Evolutionary conservation across 1,140 invertebrate genomes (phyloP), one percentile per base, ranked within the genome.

Genomic region (Tenebrio molitor): DNA sequence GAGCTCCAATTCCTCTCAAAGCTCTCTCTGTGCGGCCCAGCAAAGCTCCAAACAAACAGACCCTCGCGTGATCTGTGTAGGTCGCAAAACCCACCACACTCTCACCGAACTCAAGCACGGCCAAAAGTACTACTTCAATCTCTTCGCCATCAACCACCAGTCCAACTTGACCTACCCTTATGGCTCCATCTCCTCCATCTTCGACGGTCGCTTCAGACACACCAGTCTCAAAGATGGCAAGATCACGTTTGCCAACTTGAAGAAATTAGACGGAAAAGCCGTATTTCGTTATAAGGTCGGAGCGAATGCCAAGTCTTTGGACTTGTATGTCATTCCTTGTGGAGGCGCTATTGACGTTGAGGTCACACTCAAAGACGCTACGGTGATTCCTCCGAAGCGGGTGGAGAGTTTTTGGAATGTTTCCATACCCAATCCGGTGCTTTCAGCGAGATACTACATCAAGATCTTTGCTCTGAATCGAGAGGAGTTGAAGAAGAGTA

Each of bases 1-100:
- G 1, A 88, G 86, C 8, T 84, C 83, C n/a, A 79, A 81, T 58
- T 85, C 82, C 58, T 85, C 87, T 76, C 88, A 88, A 75, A 84
- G 85, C 0, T 86, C 87, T 0, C 81, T 89, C 0, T 89, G 88
- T 73, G 84, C 85, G 2, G 87, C 88, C 2, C 82, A 75, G 63
- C 58, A n/a, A 62, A 36, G 14, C 8, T 19, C 36, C 62, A 34
- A 23, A 42, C 12, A n/a, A 33, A 39, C 2, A 5, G 12, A 39
- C n/a, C 6, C 36, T n/a, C 81, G 85, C 2, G 78, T 85, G 16
- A 84, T 88, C 2, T 88, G 88, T 73, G 84, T 88, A 8, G 86
- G 85, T 1, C 81, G 82, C 6, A 84, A 84, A 70, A 88, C 86
- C 1, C 86, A 87, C 73, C 87, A 87, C 80, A 84, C 87, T 0